Evolutionary conservation across 2,888 invertebrate species (phyloP).

Genomic region (Latrodectus elegans): DNA sequence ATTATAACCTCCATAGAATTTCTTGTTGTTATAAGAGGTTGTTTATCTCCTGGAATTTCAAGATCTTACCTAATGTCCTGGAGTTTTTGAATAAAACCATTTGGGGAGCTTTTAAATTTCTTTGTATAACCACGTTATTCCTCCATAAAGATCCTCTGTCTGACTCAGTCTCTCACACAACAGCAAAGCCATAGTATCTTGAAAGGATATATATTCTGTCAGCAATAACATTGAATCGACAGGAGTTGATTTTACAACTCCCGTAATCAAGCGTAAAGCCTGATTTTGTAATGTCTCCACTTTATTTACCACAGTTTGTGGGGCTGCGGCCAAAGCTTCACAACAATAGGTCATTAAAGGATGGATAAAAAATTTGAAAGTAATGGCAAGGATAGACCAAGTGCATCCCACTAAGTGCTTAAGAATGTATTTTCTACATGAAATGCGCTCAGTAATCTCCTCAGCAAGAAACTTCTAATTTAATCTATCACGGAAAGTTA

Average conservation of each 20-base stretch:
- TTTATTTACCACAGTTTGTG: slow-evolving; percentile 4
- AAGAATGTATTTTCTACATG: not conserved
- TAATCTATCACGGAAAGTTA: not conserved
- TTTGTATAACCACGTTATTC: too few species aligned
- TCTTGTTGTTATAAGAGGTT: too few species aligned
- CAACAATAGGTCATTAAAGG: slow-evolving; percentile 23
- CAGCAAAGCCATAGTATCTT: not conserved
- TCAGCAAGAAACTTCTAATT: slow-evolving; percentile 11
- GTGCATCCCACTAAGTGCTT: not conserved
- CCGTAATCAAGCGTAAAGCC: not conserved
- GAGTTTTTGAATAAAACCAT: too few species aligned
- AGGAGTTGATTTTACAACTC: not conserved
- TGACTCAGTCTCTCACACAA: too few species aligned
- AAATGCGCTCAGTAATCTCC: not conserved
- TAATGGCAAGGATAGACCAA: not conserved
- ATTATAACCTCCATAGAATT: too few species aligned
- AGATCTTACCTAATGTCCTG: too few species aligned
- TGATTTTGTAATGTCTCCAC: slow-evolving; percentile 8
- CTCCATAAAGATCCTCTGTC: too few species aligned
- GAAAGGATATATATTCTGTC: slow-evolving; percentile 1
- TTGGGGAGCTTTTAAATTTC: too few species aligned
- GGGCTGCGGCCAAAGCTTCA: not conserved
- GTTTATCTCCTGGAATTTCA: too few species aligned
- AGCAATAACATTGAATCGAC: not conserved
- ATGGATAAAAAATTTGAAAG: slow-evolving; percentile 5